Percentiles rank a stretch among this genome's conserved stretches.
Conservation (phyloP, 2,797 vertebrate genomes). For the Periparus ater region DNA sequence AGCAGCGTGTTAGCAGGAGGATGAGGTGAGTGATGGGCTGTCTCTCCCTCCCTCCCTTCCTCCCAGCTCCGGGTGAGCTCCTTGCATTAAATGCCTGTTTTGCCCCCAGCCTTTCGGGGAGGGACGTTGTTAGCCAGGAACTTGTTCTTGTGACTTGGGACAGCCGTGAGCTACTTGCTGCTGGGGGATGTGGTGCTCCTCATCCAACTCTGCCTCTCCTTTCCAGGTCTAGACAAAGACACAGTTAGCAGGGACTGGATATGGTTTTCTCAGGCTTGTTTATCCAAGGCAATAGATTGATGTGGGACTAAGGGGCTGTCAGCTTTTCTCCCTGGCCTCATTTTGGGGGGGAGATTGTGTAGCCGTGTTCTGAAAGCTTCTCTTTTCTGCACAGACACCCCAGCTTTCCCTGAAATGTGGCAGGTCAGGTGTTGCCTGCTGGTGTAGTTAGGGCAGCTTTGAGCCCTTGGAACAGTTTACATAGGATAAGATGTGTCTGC, state of each 20-base stretch:
- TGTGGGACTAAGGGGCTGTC: background rate
- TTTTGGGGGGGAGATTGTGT: background rate
- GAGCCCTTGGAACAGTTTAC: constrained; percentile 9
- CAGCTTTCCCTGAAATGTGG: background rate
- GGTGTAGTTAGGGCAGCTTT: background rate
- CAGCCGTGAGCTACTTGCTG: background rate
- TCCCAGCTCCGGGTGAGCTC: background rate
- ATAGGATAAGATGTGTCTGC: constrained; percentile 12
- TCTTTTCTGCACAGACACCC: background rate
- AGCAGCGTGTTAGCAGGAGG: constrained; percentile 47
- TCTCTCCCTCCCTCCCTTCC: background rate
- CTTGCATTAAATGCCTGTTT: background rate
- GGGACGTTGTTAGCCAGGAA: constrained; percentile 17
- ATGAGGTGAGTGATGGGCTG: constrained; percentile 37
- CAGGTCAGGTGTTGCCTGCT: background rate
- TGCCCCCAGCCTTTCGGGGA: background rate
- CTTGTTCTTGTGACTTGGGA: background rate
- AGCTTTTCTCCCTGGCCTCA: background rate
- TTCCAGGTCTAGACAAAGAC: background rate
- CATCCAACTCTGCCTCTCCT: background rate
- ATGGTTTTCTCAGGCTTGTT: constrained; percentile 10
- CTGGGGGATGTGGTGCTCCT: background rate
- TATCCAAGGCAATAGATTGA: background rate
- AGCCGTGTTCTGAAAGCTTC: background rate
- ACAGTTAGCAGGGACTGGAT: background rate